These are phyloP conservation scores for Metaphire vulgaris DNA, from an alignment of 1,140 invertebrate genomes.

Conservation along the genomic window DNA sequence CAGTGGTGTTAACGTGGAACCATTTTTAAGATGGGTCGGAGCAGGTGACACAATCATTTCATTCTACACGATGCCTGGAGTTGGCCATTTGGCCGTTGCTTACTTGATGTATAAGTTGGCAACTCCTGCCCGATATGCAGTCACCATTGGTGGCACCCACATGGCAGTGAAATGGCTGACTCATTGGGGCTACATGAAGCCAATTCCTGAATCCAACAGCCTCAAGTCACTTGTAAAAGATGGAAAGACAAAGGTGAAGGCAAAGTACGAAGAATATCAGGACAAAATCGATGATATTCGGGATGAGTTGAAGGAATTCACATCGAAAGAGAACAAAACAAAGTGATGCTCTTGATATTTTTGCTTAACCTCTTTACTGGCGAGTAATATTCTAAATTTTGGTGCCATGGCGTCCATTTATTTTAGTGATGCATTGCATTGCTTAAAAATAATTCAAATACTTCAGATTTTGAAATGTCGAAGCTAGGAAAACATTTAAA, in stretches of 20 bases:
- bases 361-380: too few species aligned
- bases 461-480: too few species aligned
- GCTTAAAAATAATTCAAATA: too few species aligned
- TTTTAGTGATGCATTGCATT: too few species aligned
- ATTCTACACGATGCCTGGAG: neutral
- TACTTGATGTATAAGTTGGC: slow-evolving; percentile 86
- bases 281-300: neutral
- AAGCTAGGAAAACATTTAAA: too few species aligned
- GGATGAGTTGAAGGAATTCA: neutral
- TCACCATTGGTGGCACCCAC: slow-evolving; percentile 74
- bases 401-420: too few species aligned
- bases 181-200: slow-evolving; percentile 4
- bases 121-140: slow-evolving; percentile 79
- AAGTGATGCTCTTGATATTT: neutral
- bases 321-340: neutral
- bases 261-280: neutral
- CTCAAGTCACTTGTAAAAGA: slow-evolving; percentile 17
- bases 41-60: neutral
- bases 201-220: slow-evolving; percentile 10
- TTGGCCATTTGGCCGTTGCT: slow-evolving; percentile 79
- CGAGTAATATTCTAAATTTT: too few species aligned
- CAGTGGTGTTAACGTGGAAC: neutral
- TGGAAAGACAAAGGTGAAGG: neutral
- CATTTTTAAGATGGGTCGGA: neutral
- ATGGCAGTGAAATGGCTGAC: slow-evolving; percentile 57